Conservation (phyloP, 2,113 vertebrate genomes). For the Chauna torquata region DNA sequence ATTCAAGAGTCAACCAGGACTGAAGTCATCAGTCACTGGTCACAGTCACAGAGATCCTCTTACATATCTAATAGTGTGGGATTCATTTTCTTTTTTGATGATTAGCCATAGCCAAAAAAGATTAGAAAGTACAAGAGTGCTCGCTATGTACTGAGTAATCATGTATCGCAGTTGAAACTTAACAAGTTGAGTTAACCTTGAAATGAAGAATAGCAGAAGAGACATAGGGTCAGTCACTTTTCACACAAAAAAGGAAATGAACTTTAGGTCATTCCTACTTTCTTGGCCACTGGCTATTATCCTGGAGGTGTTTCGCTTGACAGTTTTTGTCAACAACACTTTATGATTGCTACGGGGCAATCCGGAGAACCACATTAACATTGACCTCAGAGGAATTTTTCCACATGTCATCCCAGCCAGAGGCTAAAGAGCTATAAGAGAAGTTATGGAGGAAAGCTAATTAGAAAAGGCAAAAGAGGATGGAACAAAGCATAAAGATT, state of each 20-base stretch:
- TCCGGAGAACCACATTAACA: not conserved
- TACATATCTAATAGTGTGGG: not conserved
- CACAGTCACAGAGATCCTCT: not conserved
- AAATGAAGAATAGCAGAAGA: not conserved
- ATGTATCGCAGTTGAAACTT: not conserved
- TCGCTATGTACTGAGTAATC: not conserved
- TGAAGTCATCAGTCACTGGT: not conserved
- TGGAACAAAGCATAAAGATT: slow-evolving; percentile 32
- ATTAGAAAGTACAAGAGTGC: not conserved
- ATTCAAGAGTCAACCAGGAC: not conserved
- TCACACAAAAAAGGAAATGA: not conserved
- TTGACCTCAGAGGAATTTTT: slow-evolving; percentile 59
- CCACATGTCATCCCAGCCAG: slow-evolving; percentile 1
- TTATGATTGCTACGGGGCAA: slow-evolving; percentile 31
- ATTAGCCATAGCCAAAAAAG: not conserved
- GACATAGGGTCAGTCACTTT: not conserved
- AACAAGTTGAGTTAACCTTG: slow-evolving; percentile 49
- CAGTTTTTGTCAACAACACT: slow-evolving; percentile 51
- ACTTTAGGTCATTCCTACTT: slow-evolving; percentile 34
- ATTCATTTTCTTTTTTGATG: not conserved
- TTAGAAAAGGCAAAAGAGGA: slow-evolving; percentile 61
- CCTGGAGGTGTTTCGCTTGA: slow-evolving; percentile 35
- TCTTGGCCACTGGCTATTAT: slow-evolving; percentile 29
- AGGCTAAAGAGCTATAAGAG: slow-evolving; percentile 45
- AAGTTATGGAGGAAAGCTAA: slow-evolving; percentile 57